Evolutionary conservation across 1,140 invertebrate species (phyloP).

Genomic region (Portunus trituberculatus): DNA sequence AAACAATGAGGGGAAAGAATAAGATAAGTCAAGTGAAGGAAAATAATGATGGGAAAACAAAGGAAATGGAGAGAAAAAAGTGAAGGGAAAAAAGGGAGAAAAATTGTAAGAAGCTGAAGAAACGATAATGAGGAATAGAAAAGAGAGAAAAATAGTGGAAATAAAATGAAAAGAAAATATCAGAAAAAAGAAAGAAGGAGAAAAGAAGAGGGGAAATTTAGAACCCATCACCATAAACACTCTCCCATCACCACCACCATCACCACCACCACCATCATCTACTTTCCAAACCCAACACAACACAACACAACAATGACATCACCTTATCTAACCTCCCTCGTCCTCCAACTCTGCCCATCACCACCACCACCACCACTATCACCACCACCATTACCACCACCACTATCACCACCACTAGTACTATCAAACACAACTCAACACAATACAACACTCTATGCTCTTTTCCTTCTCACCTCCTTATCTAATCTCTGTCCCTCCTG

Average conservation of each 20-base stretch:
- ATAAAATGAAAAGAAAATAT: not conserved
- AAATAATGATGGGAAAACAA: not conserved
- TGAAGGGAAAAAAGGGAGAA: constrained; percentile 33
- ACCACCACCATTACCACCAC: too few species aligned
- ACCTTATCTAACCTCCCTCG: too few species aligned
- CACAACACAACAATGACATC: too few species aligned
- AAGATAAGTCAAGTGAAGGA: not conserved
- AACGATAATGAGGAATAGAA: too few species aligned
- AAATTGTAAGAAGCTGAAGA: not conserved
- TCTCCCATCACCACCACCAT: not conserved
- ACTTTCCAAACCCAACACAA: not conserved
- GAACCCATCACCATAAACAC: too few species aligned
- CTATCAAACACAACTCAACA: not conserved
- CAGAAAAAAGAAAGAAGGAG: too few species aligned
- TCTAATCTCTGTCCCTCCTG: constrained; percentile 78
- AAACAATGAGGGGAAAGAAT: too few species aligned
- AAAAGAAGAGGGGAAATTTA: too few species aligned
- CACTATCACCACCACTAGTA: not conserved
- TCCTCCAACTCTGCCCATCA: too few species aligned
- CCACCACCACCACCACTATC: too few species aligned
- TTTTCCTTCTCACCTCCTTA: too few species aligned
- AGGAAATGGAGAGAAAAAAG: not conserved
- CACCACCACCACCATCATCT: not conserved
- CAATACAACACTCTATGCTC: too few species aligned
- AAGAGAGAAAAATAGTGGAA: not conserved